Percentiles rank a stretch among this genome's conserved stretches.
phyloP scores from a whole-genome alignment of 2,888 invertebrate species.

The Phaonia tiefii region DNA sequence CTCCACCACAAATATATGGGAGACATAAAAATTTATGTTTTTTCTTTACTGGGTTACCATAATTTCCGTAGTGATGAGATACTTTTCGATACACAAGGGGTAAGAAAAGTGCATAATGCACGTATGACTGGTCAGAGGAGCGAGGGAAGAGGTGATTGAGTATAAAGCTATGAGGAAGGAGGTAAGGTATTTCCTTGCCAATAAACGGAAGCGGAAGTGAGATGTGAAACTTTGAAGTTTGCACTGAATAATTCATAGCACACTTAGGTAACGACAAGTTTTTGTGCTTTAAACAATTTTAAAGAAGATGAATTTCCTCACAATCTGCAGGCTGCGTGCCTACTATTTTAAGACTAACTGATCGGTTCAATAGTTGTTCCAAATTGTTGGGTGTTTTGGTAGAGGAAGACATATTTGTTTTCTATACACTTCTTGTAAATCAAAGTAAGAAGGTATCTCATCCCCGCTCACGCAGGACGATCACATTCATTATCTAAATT shows the following conservation, averaged over 20 bases:
- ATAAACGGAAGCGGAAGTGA: constrained; percentile 19
- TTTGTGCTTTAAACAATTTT: not conserved
- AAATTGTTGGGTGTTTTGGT: too few relatives aligned
- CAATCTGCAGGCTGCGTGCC: too few relatives aligned
- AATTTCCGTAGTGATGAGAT: constrained; percentile 63
- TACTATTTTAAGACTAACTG: too few relatives aligned
- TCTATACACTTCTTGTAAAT: too few relatives aligned
- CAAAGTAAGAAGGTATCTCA: too few relatives aligned
- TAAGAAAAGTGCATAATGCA: not conserved
- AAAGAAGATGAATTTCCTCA: too few relatives aligned
- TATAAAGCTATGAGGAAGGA: not conserved
- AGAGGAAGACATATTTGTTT: too few relatives aligned
- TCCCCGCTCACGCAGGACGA: too few relatives aligned
- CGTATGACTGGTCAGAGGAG: not conserved
- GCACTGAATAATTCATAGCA: not conserved
- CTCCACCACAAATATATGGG: too few relatives aligned
- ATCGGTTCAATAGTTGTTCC: too few relatives aligned
- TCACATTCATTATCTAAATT: too few relatives aligned
- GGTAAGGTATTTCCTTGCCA: not conserved
- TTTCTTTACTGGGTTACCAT: constrained; percentile 64
- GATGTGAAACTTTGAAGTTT: not conserved
- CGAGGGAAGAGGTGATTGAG: not conserved
- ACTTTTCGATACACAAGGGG: constrained; percentile 34
- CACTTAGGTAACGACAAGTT: too few relatives aligned
- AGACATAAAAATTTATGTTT: constrained; percentile 54